These are phyloP conservation scores for Apamea monoglypha DNA, from an alignment of 2,888 invertebrate genomes.

Conservation along the genomic window DNA sequence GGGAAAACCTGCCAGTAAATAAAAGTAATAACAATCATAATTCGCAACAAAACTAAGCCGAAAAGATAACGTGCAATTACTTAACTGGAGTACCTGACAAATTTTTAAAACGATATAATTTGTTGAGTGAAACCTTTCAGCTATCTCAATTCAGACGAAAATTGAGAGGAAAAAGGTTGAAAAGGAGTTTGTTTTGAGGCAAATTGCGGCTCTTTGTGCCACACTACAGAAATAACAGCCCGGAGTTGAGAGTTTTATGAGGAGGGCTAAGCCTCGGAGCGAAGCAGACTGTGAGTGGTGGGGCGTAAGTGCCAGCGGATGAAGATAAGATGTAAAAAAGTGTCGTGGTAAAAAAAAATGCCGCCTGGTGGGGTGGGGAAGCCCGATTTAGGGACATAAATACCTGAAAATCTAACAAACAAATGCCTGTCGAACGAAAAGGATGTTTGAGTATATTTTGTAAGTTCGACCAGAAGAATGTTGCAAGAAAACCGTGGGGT, in stretches of 20 bases:
- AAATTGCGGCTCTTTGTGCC: conserved; percentile 54
- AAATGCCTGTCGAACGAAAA: background rate
- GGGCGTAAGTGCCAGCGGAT: conserved; percentile 1
- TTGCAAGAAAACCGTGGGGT: background rate
- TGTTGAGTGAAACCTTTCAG: conserved; percentile 19
- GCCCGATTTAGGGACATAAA: background rate
- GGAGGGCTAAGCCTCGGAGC: conserved; percentile 55
- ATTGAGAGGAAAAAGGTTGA: conserved; percentile 19
- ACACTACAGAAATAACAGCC: conserved; percentile 56
- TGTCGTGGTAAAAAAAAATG: background rate
- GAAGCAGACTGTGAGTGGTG: conserved; percentile 14
- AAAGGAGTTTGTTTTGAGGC: conserved; percentile 33
- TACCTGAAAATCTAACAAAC: too few species aligned
- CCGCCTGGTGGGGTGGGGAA: too few species aligned
- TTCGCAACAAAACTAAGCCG: background rate
- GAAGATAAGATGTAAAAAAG: background rate
- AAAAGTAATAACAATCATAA: background rate
- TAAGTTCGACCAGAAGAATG: background rate
- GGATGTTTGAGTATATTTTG: background rate
- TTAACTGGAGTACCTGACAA: conserved; percentile 23
- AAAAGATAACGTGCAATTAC: conserved; percentile 25
- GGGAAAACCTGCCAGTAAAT: background rate
- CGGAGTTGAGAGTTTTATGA: conserved; percentile 61
- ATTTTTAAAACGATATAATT: conserved; percentile 33
- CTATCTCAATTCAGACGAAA: conserved; percentile 36